Base-by-base conservation (phyloP, 2,113 vertebrate species). In the Danionella cerebrum region DNA sequence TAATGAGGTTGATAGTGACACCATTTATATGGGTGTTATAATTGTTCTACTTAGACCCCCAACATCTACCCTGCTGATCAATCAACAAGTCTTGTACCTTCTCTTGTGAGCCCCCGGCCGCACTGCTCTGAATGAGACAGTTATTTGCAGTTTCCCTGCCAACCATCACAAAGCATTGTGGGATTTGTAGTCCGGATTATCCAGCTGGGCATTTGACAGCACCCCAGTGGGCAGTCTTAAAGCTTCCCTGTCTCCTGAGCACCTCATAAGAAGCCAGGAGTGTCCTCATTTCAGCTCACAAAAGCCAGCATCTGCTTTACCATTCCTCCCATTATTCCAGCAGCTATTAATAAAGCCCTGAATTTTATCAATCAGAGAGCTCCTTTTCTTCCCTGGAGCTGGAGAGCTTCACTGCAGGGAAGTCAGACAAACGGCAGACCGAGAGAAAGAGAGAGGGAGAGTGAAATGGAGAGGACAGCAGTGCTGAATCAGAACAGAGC, bases 401-500 rank as follows among this genome's bases (percentile, higher is more conserved):
- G 18, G 16, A 38, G 33, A 33, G 21, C 47, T 27, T 27, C 27
- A 11, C 39, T n/a, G 21, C 35, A 33, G 44, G 52, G 41, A 47
- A 10, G 63, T 12, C 22, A 63, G 68, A 69, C 41, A 73, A 39
- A 48, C n/a, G 38, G 41, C 19, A 21, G 38, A 22, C 7, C 4
- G 44, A 25, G 8, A 41, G 2, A 12, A 22, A 65, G 41, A 45
- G 10, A 22, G 54, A 63, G 25, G 6, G 59, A 72, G 73, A 67
- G 71, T 31, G 18, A 19, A 27, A 12, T 42, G 62, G 57, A 44
- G 75, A 54, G 67, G 54, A 67, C 41, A 59, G 21, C 35, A 19
- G 45, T 35, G 21, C 35, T 54, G 73, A 74, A 80, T 80, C 68
- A 69, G 80, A 78, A 77, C 64, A 76, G 79, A 75, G 73, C 74